Evolutionary conservation across 2,113 vertebrate genomes (phyloP).

Genomic region (Lota lota): DNA sequence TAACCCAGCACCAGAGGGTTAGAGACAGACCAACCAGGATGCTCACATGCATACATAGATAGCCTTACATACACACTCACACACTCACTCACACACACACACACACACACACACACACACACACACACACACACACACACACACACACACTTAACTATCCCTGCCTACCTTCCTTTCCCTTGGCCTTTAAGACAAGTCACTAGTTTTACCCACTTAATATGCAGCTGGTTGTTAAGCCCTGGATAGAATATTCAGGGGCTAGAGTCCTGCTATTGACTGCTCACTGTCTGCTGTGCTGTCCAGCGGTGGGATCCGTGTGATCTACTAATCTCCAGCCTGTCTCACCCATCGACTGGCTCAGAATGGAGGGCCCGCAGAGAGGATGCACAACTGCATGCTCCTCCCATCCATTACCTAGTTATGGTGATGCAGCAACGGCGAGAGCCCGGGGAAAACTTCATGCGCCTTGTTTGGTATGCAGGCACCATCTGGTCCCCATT

Average conservation of each 20-base stretch:
- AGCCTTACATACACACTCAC: no score
- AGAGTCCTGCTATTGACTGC: constrained; percentile 56
- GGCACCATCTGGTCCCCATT: constrained; percentile 45
- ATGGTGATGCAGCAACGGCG: constrained; percentile 26
- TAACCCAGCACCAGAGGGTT: no score
- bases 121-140: background rate
- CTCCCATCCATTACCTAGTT: constrained; percentile 67
- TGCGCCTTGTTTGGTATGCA: constrained; percentile 42
- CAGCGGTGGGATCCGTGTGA: constrained; percentile 57
- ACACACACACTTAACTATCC: background rate
- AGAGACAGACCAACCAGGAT: no score
- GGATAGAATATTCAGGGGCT: constrained; percentile 62
- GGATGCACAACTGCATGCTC: constrained; percentile 67
- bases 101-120: no score
- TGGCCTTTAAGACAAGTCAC: constrained; percentile 17
- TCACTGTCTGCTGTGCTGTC: constrained; percentile 49
- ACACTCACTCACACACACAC: no score
- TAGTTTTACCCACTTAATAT: constrained; percentile 44
- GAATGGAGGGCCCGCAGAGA: constrained; percentile 62
- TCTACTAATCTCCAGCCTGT: constrained; percentile 62
- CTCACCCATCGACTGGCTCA: constrained; percentile 59
- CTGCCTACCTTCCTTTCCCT: background rate
- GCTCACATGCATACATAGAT: no score
- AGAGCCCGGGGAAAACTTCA: constrained; percentile 7
- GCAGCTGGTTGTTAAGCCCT: constrained; percentile 33